Percentiles rank a stretch among this genome's conserved stretches.
phyloP scores from a whole-genome alignment of 1,140 invertebrate genomes.

The Monomorium pharaonis region DNA sequence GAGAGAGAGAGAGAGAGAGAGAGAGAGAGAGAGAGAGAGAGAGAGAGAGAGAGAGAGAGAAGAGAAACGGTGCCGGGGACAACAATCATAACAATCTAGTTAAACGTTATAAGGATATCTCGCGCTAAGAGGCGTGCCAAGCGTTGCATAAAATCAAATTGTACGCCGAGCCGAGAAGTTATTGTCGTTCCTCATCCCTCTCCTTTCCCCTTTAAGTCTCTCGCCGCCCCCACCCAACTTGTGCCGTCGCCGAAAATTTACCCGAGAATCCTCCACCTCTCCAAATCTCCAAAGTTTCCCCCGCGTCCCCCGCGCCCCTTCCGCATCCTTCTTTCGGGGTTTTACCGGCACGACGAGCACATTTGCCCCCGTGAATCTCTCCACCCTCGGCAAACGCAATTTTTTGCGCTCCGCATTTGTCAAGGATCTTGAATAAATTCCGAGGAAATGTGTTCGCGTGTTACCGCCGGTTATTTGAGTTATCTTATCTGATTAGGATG shows the following conservation, averaged over 20 bases:
- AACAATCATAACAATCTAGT: slow-evolving; percentile 84
- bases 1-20: neutral
- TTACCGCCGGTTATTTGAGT: slow-evolving; percentile 10
- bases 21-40: too few relatives aligned
- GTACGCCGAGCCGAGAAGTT: slow-evolving; percentile 85
- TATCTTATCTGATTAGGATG: neutral
- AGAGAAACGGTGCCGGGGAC: slow-evolving; percentile 76
- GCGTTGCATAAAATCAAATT: slow-evolving; percentile 86
- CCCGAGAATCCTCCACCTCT: slow-evolving; percentile 65
- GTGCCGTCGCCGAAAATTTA: slow-evolving; percentile 78
- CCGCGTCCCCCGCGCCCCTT: neutral
- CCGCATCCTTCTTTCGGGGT: slow-evolving; percentile 29
- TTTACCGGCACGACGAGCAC: slow-evolving; percentile 26
- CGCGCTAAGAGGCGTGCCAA: slow-evolving; percentile 85
- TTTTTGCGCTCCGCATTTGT: slow-evolving; percentile 54
- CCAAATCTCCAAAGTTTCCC: slow-evolving; percentile 41
- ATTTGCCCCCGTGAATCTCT: slow-evolving; percentile 32
- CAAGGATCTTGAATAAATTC: slow-evolving; percentile 57
- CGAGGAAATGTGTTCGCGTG: slow-evolving; percentile 32
- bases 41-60: too few relatives aligned
- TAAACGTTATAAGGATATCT: slow-evolving; percentile 85
- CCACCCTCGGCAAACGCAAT: slow-evolving; percentile 48
- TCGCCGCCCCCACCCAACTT: slow-evolving; percentile 45
- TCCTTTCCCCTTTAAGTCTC: slow-evolving; percentile 53
- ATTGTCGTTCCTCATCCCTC: slow-evolving; percentile 83